Conservation (phyloP, 2,113 vertebrate genomes). For the Podarcis cretensis region DNA sequence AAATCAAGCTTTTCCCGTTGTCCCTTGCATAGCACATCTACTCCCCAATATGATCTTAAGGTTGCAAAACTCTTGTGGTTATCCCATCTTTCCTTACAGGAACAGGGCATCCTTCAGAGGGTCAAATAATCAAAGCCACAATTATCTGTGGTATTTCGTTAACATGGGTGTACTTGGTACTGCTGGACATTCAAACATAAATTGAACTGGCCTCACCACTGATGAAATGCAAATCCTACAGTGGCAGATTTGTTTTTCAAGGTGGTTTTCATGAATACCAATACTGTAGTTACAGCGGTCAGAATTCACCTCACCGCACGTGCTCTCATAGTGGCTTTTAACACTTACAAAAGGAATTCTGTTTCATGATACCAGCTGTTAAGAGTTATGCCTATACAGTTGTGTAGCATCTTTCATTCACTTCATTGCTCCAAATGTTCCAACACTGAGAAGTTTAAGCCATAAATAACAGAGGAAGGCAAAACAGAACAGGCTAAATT, state of each 20-base stretch:
- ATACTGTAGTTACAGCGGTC: not conserved
- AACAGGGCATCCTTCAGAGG: not conserved
- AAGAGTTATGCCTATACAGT: not conserved
- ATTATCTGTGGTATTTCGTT: not conserved
- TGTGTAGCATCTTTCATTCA: not conserved
- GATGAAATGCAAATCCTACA: not conserved
- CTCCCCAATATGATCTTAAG: not conserved
- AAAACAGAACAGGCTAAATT: conserved; percentile 24
- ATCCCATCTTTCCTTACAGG: not conserved
- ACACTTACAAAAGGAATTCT: not conserved
- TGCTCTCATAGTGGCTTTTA: not conserved
- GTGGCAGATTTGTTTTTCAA: not conserved
- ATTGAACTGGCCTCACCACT: not conserved
- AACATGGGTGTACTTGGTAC: not conserved
- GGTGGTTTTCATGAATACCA: not conserved
- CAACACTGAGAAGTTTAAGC: not conserved
- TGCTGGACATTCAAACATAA: not conserved
- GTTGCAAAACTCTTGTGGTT: not conserved
- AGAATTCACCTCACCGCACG: not conserved
- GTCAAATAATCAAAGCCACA: not conserved
- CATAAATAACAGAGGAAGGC: not conserved
- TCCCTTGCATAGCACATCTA: not conserved
- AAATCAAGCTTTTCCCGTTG: not conserved
- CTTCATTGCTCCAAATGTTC: not conserved
- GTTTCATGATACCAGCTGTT: not conserved